These are phyloP conservation scores for Acanthaster planci DNA, from an alignment of 35 echinoderm and acorn worm genomes.

Conservation along the genomic window DNA sequence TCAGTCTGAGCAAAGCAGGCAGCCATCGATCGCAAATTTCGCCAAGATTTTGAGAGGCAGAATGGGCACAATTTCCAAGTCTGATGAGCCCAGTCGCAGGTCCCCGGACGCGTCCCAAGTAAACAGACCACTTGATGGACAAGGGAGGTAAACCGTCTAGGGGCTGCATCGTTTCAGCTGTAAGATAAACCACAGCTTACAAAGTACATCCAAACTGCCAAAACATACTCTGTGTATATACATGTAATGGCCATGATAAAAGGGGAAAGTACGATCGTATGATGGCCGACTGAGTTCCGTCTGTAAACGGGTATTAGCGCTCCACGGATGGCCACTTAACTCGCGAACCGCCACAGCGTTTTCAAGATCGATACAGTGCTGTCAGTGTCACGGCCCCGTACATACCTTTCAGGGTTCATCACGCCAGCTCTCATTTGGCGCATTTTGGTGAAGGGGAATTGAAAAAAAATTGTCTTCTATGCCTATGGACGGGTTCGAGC, in stretches of 20 bases:
- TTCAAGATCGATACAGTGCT: no score
- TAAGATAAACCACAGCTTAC: neutral
- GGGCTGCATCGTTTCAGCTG: neutral
- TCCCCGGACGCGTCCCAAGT: neutral
- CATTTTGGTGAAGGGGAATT: no score
- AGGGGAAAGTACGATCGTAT: no score
- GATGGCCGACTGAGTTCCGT: neutral
- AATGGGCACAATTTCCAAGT: neutral
- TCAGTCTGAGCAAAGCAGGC: neutral
- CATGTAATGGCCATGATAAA: neutral
- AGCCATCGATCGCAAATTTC: slow-evolving; percentile 3
- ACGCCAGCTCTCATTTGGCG: no score
- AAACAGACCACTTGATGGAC: slow-evolving; percentile 1
- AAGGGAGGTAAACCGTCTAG: neutral
- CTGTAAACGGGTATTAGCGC: neutral
- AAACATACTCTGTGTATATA: neutral
- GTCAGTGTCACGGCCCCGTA: no score
- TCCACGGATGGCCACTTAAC: no score
- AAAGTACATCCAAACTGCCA: neutral
- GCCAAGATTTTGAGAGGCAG: neutral
- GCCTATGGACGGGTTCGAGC: no score
- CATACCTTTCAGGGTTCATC: no score
- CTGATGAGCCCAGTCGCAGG: neutral
- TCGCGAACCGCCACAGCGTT: no score
- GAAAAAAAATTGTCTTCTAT: no score